phyloP scores from a whole-genome alignment of 2,797 vertebrate species.

The Anguilla pacifica region DNA sequence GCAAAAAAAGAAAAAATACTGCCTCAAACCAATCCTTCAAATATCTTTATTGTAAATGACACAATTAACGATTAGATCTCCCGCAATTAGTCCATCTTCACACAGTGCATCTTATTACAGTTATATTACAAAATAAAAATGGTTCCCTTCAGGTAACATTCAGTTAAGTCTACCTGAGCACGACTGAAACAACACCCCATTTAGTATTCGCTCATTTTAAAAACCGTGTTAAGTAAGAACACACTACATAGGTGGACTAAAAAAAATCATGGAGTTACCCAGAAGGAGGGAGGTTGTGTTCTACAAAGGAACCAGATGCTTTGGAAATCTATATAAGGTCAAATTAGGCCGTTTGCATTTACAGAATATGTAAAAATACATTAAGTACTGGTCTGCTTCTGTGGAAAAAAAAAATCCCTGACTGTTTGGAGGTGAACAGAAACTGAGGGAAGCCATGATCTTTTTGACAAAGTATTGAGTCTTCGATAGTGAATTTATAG shows the following conservation, averaged over 20 bases:
- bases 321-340: too few relatives aligned
- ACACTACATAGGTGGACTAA: not conserved
- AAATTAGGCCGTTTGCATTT: too few relatives aligned
- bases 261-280: not conserved
- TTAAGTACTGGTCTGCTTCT: not conserved
- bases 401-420: not conserved
- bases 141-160: constrained; percentile 40
- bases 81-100: constrained; percentile 27
- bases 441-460: too few relatives aligned
- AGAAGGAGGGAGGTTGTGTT: not conserved
- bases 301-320: not conserved
- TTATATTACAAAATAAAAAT: constrained; percentile 44
- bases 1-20: not conserved
- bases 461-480: too few relatives aligned
- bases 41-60: constrained; percentile 51
- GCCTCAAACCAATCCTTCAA: constrained; percentile 24
- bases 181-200: not conserved
- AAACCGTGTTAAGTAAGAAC: not conserved
- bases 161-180: constrained; percentile 33
- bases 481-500: too few relatives aligned
- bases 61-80: constrained; percentile 50
- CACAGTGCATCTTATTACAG: constrained; percentile 25
- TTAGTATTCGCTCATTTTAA: not conserved
- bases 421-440: too few relatives aligned
- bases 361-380: too few relatives aligned